Conservation (phyloP, 2,113 vertebrate species). For the Isichthys henryi region DNA sequence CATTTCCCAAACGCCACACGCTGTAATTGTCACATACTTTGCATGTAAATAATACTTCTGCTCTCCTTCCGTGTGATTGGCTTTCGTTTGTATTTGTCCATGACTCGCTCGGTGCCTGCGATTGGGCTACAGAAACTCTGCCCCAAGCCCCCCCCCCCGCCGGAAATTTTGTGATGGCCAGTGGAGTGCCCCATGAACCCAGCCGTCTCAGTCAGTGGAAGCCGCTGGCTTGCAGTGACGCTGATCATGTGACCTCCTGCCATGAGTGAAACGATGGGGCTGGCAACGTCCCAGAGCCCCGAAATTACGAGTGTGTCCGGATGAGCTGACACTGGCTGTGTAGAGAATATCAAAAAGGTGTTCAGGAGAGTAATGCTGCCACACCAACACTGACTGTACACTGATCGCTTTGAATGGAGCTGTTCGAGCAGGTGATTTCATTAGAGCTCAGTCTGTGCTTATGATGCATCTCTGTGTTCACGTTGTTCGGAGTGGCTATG, state of each 20-base stretch:
- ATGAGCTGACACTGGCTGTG: background rate
- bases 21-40: slow-evolving; percentile 3
- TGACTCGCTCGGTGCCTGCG: background rate
- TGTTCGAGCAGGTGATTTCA: background rate
- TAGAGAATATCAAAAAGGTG: slow-evolving; percentile 6
- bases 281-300: background rate
- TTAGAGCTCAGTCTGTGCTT: background rate
- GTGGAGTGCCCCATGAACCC: background rate
- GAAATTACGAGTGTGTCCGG: background rate
- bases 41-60: slow-evolving; percentile 1
- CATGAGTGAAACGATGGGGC: background rate
- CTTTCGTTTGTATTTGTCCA: background rate
- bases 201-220: background rate
- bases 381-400: background rate
- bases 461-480: background rate
- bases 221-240: background rate
- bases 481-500: background rate
- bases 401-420: background rate
- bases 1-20: background rate
- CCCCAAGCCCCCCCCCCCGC: too few relatives aligned
- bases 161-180: background rate
- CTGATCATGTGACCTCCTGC: background rate
- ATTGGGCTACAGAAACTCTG: background rate
- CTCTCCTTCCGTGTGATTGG: slow-evolving; percentile 5
- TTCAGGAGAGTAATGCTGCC: background rate